A percentile compares a stretch with the other conserved stretches of the same genome.
These are phyloP conservation scores for Plebejus argus DNA, from an alignment of 2,888 invertebrate genomes.

Conservation along the genomic window DNA sequence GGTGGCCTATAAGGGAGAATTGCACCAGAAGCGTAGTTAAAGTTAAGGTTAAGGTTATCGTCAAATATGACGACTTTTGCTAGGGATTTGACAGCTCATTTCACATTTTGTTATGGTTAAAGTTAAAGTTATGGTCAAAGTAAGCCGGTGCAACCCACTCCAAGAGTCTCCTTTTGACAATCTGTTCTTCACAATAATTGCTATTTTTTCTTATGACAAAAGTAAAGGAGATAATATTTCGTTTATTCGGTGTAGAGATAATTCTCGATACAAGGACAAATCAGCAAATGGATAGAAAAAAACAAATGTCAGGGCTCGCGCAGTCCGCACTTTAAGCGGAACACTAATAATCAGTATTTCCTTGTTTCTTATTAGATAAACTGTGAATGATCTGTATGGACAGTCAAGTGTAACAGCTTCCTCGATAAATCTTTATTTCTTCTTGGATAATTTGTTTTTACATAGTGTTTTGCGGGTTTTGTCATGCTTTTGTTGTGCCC, in stretches of 20 bases:
- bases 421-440: constrained; percentile 73
- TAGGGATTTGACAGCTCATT: no score
- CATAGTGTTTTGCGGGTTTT: constrained; percentile 58
- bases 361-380: constrained; percentile 61
- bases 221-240: background rate
- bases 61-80: no score
- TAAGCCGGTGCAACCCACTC: no score
- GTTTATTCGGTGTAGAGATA: background rate
- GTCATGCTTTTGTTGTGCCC: constrained; percentile 59
- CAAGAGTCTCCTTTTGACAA: background rate
- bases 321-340: background rate
- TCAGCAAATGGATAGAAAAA: background rate
- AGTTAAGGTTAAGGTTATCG: no score
- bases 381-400: constrained; percentile 72
- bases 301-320: background rate
- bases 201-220: background rate
- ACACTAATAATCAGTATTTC: constrained; percentile 48
- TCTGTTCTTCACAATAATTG: background rate
- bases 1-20: background rate
- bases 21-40: no score
- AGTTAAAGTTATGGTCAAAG: no score
- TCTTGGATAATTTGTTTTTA: constrained; percentile 76
- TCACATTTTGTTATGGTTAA: no score
- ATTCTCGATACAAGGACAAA: background rate
- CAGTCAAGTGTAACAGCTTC: constrained; percentile 78